phyloP scores from a whole-genome alignment of 2,888 invertebrate genomes.

The Strigamia transsilvanica region DNA sequence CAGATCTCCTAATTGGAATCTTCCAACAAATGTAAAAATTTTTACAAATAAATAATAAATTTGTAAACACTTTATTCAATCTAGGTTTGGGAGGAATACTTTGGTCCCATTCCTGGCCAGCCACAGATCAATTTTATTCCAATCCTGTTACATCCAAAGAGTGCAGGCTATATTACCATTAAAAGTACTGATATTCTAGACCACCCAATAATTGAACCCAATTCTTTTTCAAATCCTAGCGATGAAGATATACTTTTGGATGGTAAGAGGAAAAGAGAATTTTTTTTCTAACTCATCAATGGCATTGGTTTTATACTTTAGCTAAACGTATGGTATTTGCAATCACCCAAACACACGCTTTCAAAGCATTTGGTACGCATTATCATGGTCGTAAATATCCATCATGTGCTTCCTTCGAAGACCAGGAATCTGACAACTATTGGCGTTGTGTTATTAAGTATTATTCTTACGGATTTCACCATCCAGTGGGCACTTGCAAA shows the following conservation, averaged over 20 bases:
- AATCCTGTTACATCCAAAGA: conserved; percentile 53
- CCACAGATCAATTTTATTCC: conserved; percentile 53
- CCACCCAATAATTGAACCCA: conserved; percentile 87
- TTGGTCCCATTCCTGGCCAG: conserved; percentile 48
- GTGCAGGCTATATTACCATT: conserved; percentile 66
- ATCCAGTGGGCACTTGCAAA: conserved; percentile 53
- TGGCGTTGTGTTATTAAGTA: conserved; percentile 55
- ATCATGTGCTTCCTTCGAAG: background rate
- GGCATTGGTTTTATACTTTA: background rate
- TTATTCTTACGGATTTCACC: conserved; percentile 52
- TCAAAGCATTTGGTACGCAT: conserved; percentile 49
- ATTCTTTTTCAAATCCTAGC: conserved; percentile 83
- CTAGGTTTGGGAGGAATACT: conserved; percentile 26
- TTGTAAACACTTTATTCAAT: background rate
- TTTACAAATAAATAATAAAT: background rate
- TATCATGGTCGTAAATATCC: conserved; percentile 50
- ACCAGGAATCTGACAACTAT: conserved; percentile 53
- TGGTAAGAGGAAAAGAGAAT: conserved; percentile 62
- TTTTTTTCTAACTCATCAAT: background rate
- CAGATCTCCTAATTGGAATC: conserved; percentile 50
- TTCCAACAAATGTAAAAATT: conserved; percentile 48
- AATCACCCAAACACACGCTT: conserved; percentile 43
- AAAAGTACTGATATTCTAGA: conserved; percentile 83
- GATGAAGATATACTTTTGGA: conserved; percentile 83
- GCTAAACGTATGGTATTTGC: conserved; percentile 44